phyloP scores from a whole-genome alignment of 2,888 invertebrate species.

The Dynastes hyllus region DNA sequence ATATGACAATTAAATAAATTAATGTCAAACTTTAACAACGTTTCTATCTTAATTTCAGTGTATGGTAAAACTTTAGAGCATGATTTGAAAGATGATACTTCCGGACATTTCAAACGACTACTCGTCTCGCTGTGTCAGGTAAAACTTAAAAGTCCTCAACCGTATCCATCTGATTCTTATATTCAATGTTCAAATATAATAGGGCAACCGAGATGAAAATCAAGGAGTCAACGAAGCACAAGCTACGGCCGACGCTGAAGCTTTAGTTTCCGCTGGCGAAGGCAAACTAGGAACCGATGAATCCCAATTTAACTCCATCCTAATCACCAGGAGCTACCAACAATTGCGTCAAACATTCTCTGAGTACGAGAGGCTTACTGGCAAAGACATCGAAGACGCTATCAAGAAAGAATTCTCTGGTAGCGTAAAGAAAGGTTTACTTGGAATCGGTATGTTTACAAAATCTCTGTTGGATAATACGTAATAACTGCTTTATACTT shows the following conservation, averaged over 20 bases:
- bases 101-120: constrained; percentile 95
- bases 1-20: too few relatives aligned
- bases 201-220: constrained; percentile 92
- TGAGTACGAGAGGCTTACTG: constrained; percentile 87
- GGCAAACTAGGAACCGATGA: constrained; percentile 94
- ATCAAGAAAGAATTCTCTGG: constrained; percentile 94
- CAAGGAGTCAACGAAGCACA: constrained; percentile 86
- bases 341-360: constrained; percentile 89
- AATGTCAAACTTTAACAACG: not conserved
- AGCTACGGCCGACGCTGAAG: constrained; percentile 89
- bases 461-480: not conserved
- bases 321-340: constrained; percentile 91
- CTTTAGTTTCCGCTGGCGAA: constrained; percentile 84
- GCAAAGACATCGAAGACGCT: constrained; percentile 88
- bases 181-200: constrained; percentile 35
- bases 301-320: constrained; percentile 88
- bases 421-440: constrained; percentile 87
- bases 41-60: constrained; percentile 73
- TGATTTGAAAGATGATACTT: constrained; percentile 93
- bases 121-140: constrained; percentile 88
- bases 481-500: not conserved
- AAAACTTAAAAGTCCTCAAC: constrained; percentile 48
- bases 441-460: constrained; percentile 85
- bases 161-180: not conserved
- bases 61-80: constrained; percentile 87